phyloP scores from a whole-genome alignment of 2,113 vertebrate species.

The Physeter macrocephalus region DNA sequence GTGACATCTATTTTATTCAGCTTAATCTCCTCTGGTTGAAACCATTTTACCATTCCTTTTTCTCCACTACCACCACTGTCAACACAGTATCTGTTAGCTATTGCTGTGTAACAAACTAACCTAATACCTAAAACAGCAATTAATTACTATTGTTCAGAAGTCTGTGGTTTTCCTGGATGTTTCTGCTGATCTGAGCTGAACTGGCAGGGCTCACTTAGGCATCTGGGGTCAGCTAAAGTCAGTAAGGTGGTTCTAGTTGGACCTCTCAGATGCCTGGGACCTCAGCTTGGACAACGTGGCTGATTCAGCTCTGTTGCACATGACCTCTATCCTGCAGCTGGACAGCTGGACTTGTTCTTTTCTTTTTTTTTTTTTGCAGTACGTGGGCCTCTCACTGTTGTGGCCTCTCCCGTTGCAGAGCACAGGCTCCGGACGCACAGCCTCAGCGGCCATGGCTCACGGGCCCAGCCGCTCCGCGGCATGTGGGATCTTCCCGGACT shows the following conservation, averaged over 20 bases:
- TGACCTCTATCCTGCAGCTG: neutral
- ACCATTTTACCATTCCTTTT: neutral
- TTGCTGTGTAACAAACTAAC: neutral
- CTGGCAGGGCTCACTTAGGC: neutral
- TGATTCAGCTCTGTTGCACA: neutral
- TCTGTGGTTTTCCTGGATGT: neutral
- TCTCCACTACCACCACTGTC: neutral
- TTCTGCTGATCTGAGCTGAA: neutral
- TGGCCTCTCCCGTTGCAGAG: too few species aligned
- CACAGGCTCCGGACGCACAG: too few species aligned
- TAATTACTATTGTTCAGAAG: neutral
- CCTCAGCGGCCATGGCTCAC: too few species aligned
- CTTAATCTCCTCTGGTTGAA: neutral
- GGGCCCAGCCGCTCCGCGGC: too few species aligned
- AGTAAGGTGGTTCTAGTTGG: neutral
- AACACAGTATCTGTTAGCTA: neutral
- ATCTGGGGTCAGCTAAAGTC: neutral
- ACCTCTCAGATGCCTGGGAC: neutral
- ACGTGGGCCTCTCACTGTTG: too few species aligned
- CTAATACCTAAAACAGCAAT: neutral
- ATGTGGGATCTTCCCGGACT: too few species aligned
- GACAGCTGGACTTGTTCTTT: neutral
- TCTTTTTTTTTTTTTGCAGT: too few species aligned
- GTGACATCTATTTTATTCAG: neutral
- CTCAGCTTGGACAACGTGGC: neutral